Evolutionary conservation across 2,888 invertebrate genomes (phyloP), one percentile per base, ranked within the genome.

Genomic region (Aspidiotus destructor): DNA sequence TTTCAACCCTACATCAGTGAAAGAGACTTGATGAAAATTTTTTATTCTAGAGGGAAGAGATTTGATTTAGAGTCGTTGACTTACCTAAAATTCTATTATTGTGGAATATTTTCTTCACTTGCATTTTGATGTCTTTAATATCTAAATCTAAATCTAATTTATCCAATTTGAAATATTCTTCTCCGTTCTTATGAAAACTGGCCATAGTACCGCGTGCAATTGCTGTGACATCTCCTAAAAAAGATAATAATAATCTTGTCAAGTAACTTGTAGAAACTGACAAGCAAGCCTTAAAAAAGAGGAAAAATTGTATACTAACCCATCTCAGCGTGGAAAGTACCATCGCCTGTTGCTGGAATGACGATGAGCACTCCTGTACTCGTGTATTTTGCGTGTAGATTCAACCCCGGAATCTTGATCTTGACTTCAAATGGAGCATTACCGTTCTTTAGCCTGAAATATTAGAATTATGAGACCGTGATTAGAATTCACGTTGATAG

Each of bases 31-130:
- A 5, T 3, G 28, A 28, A 28, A 28, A 28, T 28, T 28, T 28
- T 28, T 5, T 28, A 1, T 28, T 28, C 28, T n/a, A n/a, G n/a
- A n/a, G n/a, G 28, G 5, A 28, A 28, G 28, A 1, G 28, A 28
- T 28, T 28, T 28, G 2, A 48, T 48, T 48, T 48, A 11, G 41
- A 62, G 5, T 44, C 41, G 28, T 28, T 28, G 17, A 81, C 84
- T 83, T 76, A 86, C 87, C 83, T 71, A 87, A 78, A 74, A 87
- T 85, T 70, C 83, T 79, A 76, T 86, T 86, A 74, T 86, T 85
- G 74, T 83, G 85, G 75, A 83, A 86, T 62, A 86, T 83, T 73
- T 84, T 84, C 70, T 82, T 81, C 58, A 87, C 86, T 72, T 80
- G 79, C 84, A 87, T 84, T 62, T 80, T 77, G 44, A 84, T 82